Evolutionary conservation across 2,113 vertebrate species (phyloP), one percentile per base, ranked within the genome.

Genomic region (Thamnaconus septentrionalis): DNA sequence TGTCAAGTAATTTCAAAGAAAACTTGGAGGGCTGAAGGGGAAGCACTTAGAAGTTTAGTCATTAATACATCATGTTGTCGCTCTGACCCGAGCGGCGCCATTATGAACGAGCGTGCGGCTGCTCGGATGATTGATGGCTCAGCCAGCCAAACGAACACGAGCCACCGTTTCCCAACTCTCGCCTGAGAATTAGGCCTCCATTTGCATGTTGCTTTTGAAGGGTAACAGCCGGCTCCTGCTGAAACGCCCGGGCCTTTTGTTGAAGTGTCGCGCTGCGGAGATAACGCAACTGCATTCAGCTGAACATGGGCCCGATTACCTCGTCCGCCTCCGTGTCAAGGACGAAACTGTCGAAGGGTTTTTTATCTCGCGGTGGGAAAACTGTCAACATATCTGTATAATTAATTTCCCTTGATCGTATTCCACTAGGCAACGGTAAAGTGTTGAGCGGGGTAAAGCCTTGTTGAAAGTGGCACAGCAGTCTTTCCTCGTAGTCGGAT

Each of bases 101-200:
- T 52, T 64, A 12, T 53, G 45, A 68, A 49, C 47, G 56, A 76
- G 50, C 41, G 50, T 41, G 6, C 59, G 61, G 73, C 62, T 8
- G 49, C 70, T 49, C 43, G 5, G 56, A 60, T 77, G 77, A 86
- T 75, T 73, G 74, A 84, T 82, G 64, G 49, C 44, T 18, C 60
- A 6, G 41, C 48, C 69, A 54, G 12, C 18, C 18, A 31, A 31
- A 31, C 2, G 18, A 31, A 31, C 18, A 31, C 18, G 18, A 31
- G 18, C 18, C 18, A 31, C 2, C 18, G 18, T 31, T 31, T 31
- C 18, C 18, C 18, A 31, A 31, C 18, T 31, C 18, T 31, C 18
- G 18, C 18, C 18, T 31, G 18, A 2, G 18, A 31, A 31, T 31
- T 31, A 31, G 18, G 18, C 18, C 18, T 31, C 18, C 18, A 31